Evolutionary conservation across 2,888 invertebrate genomes (phyloP).

Genomic region (Dryomyza anilis): DNA sequence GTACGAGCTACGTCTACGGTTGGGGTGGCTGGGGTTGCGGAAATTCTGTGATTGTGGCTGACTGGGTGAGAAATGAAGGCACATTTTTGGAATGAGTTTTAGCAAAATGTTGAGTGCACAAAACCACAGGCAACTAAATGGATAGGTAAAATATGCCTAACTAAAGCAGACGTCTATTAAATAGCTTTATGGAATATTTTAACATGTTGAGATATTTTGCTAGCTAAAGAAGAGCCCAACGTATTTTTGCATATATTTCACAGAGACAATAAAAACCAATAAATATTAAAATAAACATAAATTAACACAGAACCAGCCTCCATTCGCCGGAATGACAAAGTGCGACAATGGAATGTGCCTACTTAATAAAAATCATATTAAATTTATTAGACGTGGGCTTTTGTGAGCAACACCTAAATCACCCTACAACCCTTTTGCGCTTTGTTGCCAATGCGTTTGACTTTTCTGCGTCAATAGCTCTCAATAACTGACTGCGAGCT

Average conservation of each 20-base stretch:
- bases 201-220: too few relatives aligned
- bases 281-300: conserved; percentile 5
- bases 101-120: too few relatives aligned
- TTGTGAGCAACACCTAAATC: conserved; percentile 2
- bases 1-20: neutral
- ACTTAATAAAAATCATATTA: conserved; percentile 31
- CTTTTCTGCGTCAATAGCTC: conserved; percentile 40
- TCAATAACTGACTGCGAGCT: conserved; percentile 34
- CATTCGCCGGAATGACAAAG: neutral
- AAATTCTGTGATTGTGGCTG: conserved; percentile 17
- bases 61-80: conserved; percentile 2
- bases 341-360: conserved; percentile 6
- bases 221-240: too few relatives aligned
- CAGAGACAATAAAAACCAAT: too few relatives aligned
- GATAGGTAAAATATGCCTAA: too few relatives aligned
- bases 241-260: too few relatives aligned
- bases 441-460: conserved; percentile 30
- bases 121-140: too few relatives aligned
- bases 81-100: too few relatives aligned
- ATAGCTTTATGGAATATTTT: too few relatives aligned
- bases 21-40: neutral
- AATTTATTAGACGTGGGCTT: conserved; percentile 29
- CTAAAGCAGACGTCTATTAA: too few relatives aligned
- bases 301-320: conserved; percentile 2
- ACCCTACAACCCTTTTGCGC: neutral